Evolutionary conservation across 2,888 invertebrate genomes (phyloP).

Genomic region (Chymomyza amoena): DNA sequence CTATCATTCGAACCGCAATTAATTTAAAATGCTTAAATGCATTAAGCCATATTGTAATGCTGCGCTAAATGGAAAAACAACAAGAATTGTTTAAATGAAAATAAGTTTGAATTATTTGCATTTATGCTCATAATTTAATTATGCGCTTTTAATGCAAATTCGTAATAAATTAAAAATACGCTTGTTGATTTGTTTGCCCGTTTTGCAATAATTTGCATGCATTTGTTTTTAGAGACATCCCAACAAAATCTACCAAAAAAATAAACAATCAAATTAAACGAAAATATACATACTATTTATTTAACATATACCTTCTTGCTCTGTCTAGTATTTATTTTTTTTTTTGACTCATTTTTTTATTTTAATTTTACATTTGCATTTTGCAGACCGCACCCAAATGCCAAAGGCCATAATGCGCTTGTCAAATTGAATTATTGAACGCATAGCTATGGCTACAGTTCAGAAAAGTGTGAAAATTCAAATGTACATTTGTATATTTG

Average conservation of each 20-base stretch:
- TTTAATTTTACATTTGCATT: slow-evolving; percentile 10
- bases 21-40: slow-evolving; percentile 29
- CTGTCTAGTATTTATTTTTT: neutral
- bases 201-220: slow-evolving; percentile 11
- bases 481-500: slow-evolving; percentile 9
- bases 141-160: slow-evolving; percentile 39
- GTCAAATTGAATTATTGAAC: slow-evolving; percentile 52
- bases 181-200: slow-evolving; percentile 4
- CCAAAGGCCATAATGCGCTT: slow-evolving; percentile 21
- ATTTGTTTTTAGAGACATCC: slow-evolving; percentile 26
- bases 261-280: neutral
- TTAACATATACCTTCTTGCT: neutral
- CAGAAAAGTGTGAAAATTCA: slow-evolving; percentile 36
- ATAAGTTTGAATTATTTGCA: slow-evolving; percentile 1
- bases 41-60: neutral
- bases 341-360: slow-evolving; percentile 6
- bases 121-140: slow-evolving; percentile 49
- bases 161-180: slow-evolving; percentile 13
- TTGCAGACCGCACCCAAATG: neutral
- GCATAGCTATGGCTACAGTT: slow-evolving; percentile 1
- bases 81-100: slow-evolving; percentile 24
- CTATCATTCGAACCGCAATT: slow-evolving; percentile 28
- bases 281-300: slow-evolving; percentile 6
- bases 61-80: neutral
- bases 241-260: neutral